Percentiles rank a stretch among this genome's conserved stretches.
These are phyloP conservation scores for Mergus octosetaceus DNA, from an alignment of 2,797 vertebrate genomes.

Conservation along the genomic window DNA sequence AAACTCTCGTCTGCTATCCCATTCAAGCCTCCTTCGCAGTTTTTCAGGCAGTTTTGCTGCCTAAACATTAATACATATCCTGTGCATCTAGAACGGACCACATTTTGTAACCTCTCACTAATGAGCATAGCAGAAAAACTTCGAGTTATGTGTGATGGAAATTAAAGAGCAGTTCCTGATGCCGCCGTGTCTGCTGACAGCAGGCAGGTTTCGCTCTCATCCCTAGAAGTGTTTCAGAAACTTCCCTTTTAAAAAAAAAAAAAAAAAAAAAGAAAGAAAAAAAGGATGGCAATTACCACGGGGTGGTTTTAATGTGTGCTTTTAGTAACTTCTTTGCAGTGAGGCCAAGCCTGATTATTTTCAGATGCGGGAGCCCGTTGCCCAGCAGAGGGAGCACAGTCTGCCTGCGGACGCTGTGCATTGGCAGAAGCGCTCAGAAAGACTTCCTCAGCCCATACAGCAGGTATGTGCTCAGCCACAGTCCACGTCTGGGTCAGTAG, in stretches of 20 bases:
- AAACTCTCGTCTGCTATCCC: background rate
- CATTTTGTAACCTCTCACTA: background rate
- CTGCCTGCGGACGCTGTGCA: fast-evolving
- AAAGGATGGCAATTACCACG: too few species aligned
- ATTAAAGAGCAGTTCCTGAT: background rate
- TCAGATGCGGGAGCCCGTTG: background rate
- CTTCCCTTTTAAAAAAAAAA: background rate
- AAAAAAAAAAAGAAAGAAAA: background rate
- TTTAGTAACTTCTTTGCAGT: background rate
- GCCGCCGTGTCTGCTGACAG: background rate
- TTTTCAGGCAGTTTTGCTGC: background rate
- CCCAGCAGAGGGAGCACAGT: background rate
- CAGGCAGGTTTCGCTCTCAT: background rate
- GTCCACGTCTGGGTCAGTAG: fast-evolving
- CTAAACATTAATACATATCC: background rate
- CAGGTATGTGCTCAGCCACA: fast-evolving
- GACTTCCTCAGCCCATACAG: background rate
- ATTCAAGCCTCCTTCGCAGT: background rate
- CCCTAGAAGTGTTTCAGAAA: background rate
- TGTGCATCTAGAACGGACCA: background rate
- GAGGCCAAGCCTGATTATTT: background rate
- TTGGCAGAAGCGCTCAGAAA: background rate
- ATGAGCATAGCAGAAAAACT: background rate
- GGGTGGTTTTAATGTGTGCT: background rate
- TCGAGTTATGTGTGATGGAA: background rate